These are phyloP conservation scores for Dryococelus australis DNA, from an alignment of 2,888 invertebrate genomes.

Conservation along the genomic window DNA sequence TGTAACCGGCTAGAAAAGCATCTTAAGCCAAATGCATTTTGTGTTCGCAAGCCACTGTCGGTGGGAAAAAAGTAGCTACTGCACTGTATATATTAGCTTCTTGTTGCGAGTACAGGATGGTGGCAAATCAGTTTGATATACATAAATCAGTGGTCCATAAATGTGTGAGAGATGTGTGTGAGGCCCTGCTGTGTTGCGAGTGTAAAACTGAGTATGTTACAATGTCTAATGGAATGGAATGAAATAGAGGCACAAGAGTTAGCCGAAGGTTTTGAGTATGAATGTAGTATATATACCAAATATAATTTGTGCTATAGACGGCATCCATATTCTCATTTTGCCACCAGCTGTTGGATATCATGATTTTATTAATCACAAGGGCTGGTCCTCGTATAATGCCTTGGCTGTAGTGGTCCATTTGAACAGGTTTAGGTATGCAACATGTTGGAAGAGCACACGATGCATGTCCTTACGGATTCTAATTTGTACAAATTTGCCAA, in stretches of 20 bases:
- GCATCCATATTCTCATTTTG: conserved; percentile 46
- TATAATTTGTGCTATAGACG: conserved; percentile 52
- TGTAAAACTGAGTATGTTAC: no score
- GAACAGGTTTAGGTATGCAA: conserved; percentile 35
- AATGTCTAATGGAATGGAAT: no score
- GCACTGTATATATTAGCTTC: conserved; percentile 33
- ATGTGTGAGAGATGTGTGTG: conserved; percentile 22
- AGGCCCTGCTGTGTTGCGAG: no score
- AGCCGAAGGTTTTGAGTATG: no score
- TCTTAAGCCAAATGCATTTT: background rate
- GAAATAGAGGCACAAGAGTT: no score
- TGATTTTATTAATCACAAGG: conserved; percentile 44
- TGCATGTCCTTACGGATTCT: background rate
- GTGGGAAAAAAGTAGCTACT: no score
- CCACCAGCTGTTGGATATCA: conserved; percentile 44
- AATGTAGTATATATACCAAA: conserved; percentile 50
- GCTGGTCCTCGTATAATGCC: conserved; percentile 41
- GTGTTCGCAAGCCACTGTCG: background rate
- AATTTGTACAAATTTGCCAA: background rate
- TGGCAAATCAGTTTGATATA: conserved; percentile 28
- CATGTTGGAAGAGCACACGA: conserved; percentile 32
- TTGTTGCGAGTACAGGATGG: conserved; percentile 31
- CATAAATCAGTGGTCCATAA: background rate
- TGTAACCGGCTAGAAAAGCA: background rate
- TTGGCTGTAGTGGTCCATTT: conserved; percentile 48